Base-by-base conservation (phyloP, 2,113 vertebrate genomes). In the Saiga tatarica region DNA sequence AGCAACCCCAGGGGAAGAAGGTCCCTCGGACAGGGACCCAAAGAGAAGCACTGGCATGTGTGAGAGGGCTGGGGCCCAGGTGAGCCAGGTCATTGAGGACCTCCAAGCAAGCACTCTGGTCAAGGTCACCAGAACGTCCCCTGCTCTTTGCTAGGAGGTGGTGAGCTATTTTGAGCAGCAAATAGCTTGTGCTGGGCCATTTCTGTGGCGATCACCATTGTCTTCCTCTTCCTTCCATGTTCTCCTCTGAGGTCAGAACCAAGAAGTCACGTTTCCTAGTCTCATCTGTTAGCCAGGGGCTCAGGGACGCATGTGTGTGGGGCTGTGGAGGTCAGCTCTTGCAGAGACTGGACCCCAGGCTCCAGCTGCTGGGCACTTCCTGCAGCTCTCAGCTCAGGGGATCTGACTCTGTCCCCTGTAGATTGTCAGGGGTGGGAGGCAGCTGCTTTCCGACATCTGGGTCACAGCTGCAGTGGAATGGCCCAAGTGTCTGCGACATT, bases 241-340 rank as follows among this genome's bases (percentile, higher is more conserved):
- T 45, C 57, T 67, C 36, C 36, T 17, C 4, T 23, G 30, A 7
- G 30, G 6, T 57, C 19, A 21, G 42, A 85, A 10, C 19, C 45
- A 8, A 47, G 45, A 17, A 15, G 25, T 12, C 28, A 15, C 3
- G 2, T 2, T 42, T 62, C 21, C 50, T 39, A 7, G 50, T 14
- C 50, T 11, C 6, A 21, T 6, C 2, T 13, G n/a, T 74, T 52
- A 7, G 17, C 19, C 89, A 60, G 74, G 13, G 36, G 11, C 57
- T 42, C 1, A 0, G 26, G 0, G 25, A 81, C 0, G 0, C 55
- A 36, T 7, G 7, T 1, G 8, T 9, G 4, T 13, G 87, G 12
- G 5, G 17, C 5, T 0, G 1, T 3, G 28, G n/a, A 91, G 62
- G 14, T 0, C 23, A 26, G 57, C 26, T 23, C 28, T 5, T 28